Conservation (phyloP, 2,797 vertebrate genomes). For the Onychomys torridus region DNA sequence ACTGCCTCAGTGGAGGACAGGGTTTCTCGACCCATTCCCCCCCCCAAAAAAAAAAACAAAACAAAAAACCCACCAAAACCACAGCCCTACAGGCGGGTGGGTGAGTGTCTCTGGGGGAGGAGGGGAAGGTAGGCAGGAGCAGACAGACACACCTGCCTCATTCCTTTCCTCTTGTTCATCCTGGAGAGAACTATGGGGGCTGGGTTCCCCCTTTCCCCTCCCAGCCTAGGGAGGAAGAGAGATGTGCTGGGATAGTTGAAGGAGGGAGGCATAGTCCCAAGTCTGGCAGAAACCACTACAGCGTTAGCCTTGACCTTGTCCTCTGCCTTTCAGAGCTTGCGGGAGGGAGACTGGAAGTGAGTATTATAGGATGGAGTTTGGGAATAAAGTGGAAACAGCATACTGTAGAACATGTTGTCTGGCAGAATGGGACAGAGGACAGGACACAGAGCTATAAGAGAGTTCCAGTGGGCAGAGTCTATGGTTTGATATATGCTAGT, state of each 20-base stretch:
- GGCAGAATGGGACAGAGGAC: background rate
- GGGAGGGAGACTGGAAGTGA: background rate
- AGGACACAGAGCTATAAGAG: background rate
- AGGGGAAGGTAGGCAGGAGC: conserved; percentile 73
- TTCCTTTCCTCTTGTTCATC: conserved; percentile 80
- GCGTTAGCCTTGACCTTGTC: background rate
- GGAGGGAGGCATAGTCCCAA: conserved; percentile 6
- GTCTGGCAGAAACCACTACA: conserved; percentile 19
- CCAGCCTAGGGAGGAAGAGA: conserved; percentile 82
- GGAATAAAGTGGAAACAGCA: background rate
- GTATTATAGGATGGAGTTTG: background rate
- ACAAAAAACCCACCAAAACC: too few relatives aligned
- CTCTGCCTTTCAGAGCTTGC: conserved; percentile 19
- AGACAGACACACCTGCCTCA: conserved; percentile 82
- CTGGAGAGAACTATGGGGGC: conserved; percentile 72
- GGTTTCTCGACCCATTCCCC: conserved; percentile 54
- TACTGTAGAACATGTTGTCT: background rate
- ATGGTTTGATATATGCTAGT: background rate
- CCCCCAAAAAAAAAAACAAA: conserved; percentile 44
- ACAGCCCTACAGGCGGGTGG: conserved; percentile 40
- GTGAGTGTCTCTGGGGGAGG: conserved; percentile 71
- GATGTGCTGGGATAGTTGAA: background rate
- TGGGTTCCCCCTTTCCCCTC: conserved; percentile 74
- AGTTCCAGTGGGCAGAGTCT: background rate
- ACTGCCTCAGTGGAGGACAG: background rate